Conservation (phyloP, 2,888 invertebrate species). For the Ormia ochracea region DNA sequence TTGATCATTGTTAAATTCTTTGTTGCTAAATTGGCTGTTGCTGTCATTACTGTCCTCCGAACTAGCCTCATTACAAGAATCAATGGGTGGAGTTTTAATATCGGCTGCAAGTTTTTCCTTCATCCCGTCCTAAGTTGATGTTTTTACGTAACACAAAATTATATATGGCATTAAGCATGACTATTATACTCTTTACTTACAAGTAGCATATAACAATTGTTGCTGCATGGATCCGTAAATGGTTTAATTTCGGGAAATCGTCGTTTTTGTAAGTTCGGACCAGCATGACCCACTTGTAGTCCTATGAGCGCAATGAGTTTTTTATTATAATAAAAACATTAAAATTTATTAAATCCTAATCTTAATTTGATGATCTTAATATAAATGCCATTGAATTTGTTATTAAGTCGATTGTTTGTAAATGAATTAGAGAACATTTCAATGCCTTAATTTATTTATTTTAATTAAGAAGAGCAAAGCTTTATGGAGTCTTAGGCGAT, state of each 20-base stretch:
- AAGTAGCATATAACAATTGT: conserved; percentile 91
- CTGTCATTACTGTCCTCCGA: conserved; percentile 96
- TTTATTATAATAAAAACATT: conserved; percentile 1
- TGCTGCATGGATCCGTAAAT: conserved; percentile 90
- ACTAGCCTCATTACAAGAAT: conserved; percentile 94
- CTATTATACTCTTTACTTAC: conserved; percentile 78
- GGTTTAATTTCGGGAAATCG: conserved; percentile 92
- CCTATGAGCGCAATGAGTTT: conserved; percentile 78
- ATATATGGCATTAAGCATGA: background rate
- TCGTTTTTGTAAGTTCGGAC: conserved; percentile 91
- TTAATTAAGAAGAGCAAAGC: conserved; percentile 50
- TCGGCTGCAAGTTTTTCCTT: conserved; percentile 86
- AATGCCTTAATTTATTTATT: conserved; percentile 29
- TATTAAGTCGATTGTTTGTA: conserved; percentile 49
- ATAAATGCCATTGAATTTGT: conserved; percentile 55
- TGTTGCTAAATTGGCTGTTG: conserved; percentile 84
- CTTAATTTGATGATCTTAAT: conserved; percentile 34
- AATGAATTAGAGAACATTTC: conserved; percentile 48
- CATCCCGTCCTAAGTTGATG: conserved; percentile 83
- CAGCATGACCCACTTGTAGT: conserved; percentile 92
- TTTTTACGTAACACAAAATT: background rate
- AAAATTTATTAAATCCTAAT: background rate
- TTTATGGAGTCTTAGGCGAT: conserved; percentile 47
- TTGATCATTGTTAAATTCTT: conserved; percentile 74
- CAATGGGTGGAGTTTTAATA: conserved; percentile 81